Base-by-base conservation (phyloP, 2,797 vertebrate genomes). In the Platalea minor region DNA sequence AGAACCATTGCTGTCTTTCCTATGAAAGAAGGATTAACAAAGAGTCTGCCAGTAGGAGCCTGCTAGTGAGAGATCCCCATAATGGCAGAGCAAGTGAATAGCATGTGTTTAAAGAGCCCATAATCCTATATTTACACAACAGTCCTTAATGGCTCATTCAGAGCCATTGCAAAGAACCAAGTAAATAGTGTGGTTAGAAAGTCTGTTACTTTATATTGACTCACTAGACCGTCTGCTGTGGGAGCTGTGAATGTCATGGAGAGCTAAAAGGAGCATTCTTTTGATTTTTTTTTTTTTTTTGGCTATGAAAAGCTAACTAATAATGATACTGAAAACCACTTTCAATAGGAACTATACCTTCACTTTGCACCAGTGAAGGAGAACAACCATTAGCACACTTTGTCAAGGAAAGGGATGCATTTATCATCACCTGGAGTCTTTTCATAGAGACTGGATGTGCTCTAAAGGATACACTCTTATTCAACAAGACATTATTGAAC, bases 71-170 rank as follows among this genome's bases (percentile, higher is more conserved):
- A 93, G 94, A 95, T 95, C 81, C 91, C 88, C 57, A 48, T 91
- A 94, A 96, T 89, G 95, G 94, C 95, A 93, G 85, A 96, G 85
- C 61, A 85, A 97, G 96, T 95, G 96, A 96, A 96, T 96, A 95
- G 91, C 88, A 53, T 91, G 80, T 92, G 95, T 97, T 97, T 97
- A 96, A 97, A 96, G 92, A 97, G 96, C 87, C 96, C 83, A 76
- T 97, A 97, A 97, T 97, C 97, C 96, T 72, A 4, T 97, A 90
- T 97, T 97, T 97, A 96, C 97, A 97, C 96, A 97, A 97, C 92
- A 97, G 91, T 96, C 95, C 92, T 97, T 97, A 97, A 97, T 95
- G 94, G 96, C 94, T 97, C 95, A 95, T 97, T 97, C 96, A 95
- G 94, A 96, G 92, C 81, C 95, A 68, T 43, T 96, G 95, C 93